Percentiles rank a stretch among this genome's conserved stretches.
phyloP scores from a whole-genome alignment of 2,888 invertebrate genomes.

The Ariolimax columbianus region DNA sequence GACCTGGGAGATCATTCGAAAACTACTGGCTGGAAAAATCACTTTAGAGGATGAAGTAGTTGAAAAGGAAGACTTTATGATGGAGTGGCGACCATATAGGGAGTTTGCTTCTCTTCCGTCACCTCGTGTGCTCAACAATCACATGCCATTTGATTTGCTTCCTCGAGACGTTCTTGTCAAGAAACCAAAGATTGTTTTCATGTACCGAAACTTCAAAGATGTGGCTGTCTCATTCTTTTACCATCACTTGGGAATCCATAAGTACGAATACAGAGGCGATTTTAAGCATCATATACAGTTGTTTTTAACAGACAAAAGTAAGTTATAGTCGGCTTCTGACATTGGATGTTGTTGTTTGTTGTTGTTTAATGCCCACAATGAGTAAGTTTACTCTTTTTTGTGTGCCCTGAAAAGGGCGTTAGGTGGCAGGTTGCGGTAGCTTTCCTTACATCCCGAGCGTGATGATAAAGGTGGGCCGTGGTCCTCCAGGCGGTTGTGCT shows the following conservation, averaged over 20 bases:
- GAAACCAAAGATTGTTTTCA: constrained; percentile 27
- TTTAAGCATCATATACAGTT: background rate
- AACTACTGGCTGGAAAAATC: background rate
- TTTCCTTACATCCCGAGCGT: too few relatives aligned
- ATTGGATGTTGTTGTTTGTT: too few relatives aligned
- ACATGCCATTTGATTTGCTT: constrained; percentile 20
- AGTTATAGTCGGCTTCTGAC: background rate
- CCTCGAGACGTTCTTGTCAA: constrained; percentile 17
- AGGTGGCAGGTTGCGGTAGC: too few relatives aligned
- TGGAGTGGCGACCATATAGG: constrained; percentile 1
- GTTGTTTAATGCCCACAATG: too few relatives aligned
- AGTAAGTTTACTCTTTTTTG: too few relatives aligned
- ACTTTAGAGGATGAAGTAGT: background rate
- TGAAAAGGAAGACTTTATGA: constrained; percentile 26
- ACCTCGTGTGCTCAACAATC: constrained; percentile 38
- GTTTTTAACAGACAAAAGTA: background rate
- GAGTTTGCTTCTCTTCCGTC: background rate
- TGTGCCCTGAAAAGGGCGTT: too few relatives aligned
- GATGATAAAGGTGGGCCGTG: too few relatives aligned
- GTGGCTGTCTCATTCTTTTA: constrained; percentile 26
- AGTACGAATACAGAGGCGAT: constrained; percentile 20
- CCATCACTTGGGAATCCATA: constrained; percentile 6
- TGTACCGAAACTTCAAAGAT: constrained; percentile 38
- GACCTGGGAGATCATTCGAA: constrained; percentile 25
- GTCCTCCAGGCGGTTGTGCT: too few relatives aligned